Evolutionary conservation across 2,797 vertebrate species (phyloP).

Genomic region (Pipistrellus nathusii): DNA sequence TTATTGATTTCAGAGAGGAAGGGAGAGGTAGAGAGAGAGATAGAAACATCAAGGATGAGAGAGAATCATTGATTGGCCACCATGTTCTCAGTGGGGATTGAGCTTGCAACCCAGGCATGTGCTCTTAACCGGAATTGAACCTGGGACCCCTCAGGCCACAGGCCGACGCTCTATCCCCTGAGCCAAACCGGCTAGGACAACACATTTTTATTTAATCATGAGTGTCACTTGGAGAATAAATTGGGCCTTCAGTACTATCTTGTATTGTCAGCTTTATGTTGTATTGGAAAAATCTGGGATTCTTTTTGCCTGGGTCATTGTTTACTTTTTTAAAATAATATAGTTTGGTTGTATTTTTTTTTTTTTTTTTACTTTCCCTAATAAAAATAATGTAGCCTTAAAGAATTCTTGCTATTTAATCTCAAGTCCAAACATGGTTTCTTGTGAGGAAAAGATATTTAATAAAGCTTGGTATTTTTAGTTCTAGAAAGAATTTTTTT

Average conservation of each 20-base stretch:
- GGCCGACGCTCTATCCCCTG: too few species aligned
- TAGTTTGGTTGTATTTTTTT: not conserved
- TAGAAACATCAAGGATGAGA: too few species aligned
- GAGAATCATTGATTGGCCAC: too few species aligned
- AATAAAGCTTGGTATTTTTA: constrained; percentile 66
- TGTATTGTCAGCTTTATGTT: constrained; percentile 28
- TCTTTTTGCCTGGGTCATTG: constrained; percentile 42
- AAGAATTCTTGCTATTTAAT: constrained; percentile 67
- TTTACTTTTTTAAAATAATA: constrained; percentile 62
- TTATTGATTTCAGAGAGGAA: too few species aligned
- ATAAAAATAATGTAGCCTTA: constrained; percentile 56
- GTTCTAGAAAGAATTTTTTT: constrained; percentile 50
- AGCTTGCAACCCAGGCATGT: too few species aligned
- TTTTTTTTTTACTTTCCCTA: not conserved
- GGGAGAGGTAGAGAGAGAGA: too few species aligned
- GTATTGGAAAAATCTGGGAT: constrained; percentile 41
- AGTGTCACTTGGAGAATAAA: not conserved
- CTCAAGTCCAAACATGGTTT: constrained; percentile 63
- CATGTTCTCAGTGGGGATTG: too few species aligned
- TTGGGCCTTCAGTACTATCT: not conserved
- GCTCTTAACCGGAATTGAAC: too few species aligned
- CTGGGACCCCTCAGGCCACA: too few species aligned
- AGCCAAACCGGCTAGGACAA: not conserved
- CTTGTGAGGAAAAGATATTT: constrained; percentile 50
- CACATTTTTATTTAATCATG: not conserved